Evolutionary conservation across 2,113 vertebrate genomes (phyloP).

Genomic region (Crotalus tigris): DNA sequence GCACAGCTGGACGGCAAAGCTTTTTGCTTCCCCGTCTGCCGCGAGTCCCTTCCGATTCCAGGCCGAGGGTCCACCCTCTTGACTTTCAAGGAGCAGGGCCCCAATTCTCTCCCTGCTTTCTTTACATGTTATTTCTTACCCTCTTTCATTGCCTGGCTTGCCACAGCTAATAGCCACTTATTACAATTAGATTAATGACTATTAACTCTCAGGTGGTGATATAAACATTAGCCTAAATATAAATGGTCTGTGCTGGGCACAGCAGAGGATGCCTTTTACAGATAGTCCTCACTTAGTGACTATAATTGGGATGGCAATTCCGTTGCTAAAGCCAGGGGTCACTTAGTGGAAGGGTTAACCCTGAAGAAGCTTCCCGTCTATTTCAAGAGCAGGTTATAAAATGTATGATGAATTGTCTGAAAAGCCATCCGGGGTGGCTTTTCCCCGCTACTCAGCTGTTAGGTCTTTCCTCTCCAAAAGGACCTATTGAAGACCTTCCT

Average conservation of each 20-base stretch:
- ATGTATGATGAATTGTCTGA: not conserved
- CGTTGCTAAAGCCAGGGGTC: not conserved
- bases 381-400: not conserved
- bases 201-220: slow-evolving; percentile 13
- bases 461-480: not conserved
- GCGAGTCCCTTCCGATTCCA: not conserved
- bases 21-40: not conserved
- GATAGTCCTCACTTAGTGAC: not conserved
- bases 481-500: not conserved
- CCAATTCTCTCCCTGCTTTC: not conserved
- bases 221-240: not conserved
- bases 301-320: not conserved
- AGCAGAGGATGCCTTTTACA: not conserved
- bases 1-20: not conserved
- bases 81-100: not conserved
- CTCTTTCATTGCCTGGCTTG: not conserved
- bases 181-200: slow-evolving; percentile 21
- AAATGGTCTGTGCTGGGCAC: not conserved
- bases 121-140: not conserved
- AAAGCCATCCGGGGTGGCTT: slow-evolving; percentile 1
- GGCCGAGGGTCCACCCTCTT: slow-evolving; percentile 28
- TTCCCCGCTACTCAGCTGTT: not conserved
- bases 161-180: not conserved
- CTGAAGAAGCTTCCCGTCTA: not conserved
- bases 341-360: not conserved